phyloP scores from a whole-genome alignment of 1,140 invertebrate genomes.

The Xylocopa sonorina region DNA sequence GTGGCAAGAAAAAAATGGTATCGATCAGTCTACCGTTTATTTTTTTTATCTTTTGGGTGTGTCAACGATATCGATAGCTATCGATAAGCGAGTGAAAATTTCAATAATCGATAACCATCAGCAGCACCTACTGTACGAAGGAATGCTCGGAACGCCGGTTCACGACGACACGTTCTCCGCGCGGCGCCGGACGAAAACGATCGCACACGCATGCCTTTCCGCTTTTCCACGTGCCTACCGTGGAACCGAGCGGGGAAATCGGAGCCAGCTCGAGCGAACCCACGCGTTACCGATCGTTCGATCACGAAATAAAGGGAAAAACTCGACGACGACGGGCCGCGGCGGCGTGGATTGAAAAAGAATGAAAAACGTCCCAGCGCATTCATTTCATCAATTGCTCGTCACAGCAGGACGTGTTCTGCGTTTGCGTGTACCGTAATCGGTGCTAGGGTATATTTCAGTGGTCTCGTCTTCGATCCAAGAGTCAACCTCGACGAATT shows the following conservation, averaged over 20 bases:
- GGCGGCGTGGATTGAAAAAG: conserved; percentile 9
- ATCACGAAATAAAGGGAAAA: not conserved
- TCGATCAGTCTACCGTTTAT: too few relatives aligned
- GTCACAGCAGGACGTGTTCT: not conserved
- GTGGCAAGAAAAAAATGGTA: too few relatives aligned
- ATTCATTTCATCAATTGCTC: not conserved
- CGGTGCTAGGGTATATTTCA: conserved; percentile 85
- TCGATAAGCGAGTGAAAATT: too few relatives aligned
- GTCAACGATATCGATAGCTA: too few relatives aligned
- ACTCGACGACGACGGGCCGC: conserved; percentile 25
- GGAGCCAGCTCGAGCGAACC: not conserved
- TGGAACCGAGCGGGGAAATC: not conserved
- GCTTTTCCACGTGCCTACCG: not conserved
- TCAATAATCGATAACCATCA: too few relatives aligned
- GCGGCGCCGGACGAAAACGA: conserved; percentile 15
- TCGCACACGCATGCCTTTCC: conserved; percentile 1
- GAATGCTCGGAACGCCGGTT: conserved; percentile 46
- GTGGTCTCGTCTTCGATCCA: conserved; percentile 91
- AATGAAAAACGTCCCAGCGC: not conserved
- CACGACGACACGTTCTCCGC: not conserved
- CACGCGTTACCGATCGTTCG: not conserved
- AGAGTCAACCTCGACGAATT: conserved; percentile 91
- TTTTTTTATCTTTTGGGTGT: too few relatives aligned
- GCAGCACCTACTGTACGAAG: too few relatives aligned
- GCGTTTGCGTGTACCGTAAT: conserved; percentile 84